Conservation (phyloP, 2,797 vertebrate genomes). For the Semotilus atromaculatus region DNA sequence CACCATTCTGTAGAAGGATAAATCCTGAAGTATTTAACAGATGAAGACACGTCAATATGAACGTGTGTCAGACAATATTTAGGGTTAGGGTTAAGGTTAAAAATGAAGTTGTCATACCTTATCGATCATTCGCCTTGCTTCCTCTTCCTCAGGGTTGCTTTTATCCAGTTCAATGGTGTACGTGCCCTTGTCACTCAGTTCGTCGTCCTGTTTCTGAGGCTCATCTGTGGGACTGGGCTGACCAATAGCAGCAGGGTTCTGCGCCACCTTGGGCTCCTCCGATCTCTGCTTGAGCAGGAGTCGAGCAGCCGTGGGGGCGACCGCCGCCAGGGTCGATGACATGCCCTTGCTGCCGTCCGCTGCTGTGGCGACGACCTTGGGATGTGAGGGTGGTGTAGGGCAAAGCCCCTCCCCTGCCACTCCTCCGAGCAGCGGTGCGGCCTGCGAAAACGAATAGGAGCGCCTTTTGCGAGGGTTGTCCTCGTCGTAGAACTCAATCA, state of each 20-base stretch:
- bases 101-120: constrained; percentile 80
- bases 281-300: constrained; percentile 91
- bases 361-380: constrained; percentile 69
- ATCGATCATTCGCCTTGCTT: constrained; percentile 96
- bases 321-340: constrained; percentile 66
- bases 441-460: constrained; percentile 94
- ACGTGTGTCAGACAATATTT: neutral
- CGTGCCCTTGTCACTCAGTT: constrained; percentile 96
- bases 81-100: neutral
- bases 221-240: constrained; percentile 85
- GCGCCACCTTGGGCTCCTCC: constrained; percentile 86
- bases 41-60: neutral
- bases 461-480: constrained; percentile 91
- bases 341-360: constrained; percentile 69
- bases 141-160: constrained; percentile 90
- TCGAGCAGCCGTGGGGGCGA: constrained; percentile 79
- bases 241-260: constrained; percentile 88
- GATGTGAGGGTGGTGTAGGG: constrained; percentile 84
- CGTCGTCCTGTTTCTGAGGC: constrained; percentile 85
- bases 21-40: neutral
- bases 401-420: constrained; percentile 81
- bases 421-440: constrained; percentile 72
- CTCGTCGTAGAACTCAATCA: constrained; percentile 95
- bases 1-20: neutral
- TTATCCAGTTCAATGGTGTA: constrained; percentile 97